Base-by-base conservation (phyloP, 2,888 invertebrate species). In the Drosophila falleni region DNA sequence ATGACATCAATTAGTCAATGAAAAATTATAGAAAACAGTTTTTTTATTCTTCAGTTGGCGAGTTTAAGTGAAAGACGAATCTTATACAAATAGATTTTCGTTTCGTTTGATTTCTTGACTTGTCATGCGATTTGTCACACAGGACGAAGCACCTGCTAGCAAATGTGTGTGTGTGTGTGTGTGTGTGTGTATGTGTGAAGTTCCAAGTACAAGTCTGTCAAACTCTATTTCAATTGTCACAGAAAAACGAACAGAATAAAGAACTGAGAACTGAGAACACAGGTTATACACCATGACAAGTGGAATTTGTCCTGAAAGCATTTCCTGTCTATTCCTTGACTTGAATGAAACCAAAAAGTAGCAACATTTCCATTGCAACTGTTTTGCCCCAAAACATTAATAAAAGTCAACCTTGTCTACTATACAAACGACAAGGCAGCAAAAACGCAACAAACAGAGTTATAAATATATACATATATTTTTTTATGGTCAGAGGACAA, bases 241-340 rank as follows among this genome's bases (percentile, higher is more conserved):
- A 56, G 42, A 15, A 51, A 51, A 50, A 37, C 50, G 58, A 19
- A 41, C 41, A 10, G 39, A 15, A 16, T 41, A 4, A 10, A 41
- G 33, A 33, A 33, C 33, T 33, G 16, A 41, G 33, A 33, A 33
- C 33, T 33, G 51, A 35, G 9, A 26, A 46, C 56, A n/a, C 31
- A 54, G 65, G 71, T 70, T 61, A 72, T 61, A 72, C 70, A 58
- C 75, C 49, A 75, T 85, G 85, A 85, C 89, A 85, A 87, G 89
- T 88, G 77, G 60, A 83, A 88, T 88, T 86, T 76, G 65, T 13
- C 37, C 60, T 79, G 71, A 88, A 89, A 87, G 76, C 87, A 76
- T 75, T 86, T 84, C 87, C 87, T 86, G 87, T 82, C 67, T 47
- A n/a, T n/a, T 35, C 37, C 42, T 49, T 47, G 59, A 47, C 8